A percentile compares a stretch with the other conserved stretches of the same genome.
phyloP scores from a whole-genome alignment of 1,140 invertebrate genomes.

The Oreohelix idahoensis region DNA sequence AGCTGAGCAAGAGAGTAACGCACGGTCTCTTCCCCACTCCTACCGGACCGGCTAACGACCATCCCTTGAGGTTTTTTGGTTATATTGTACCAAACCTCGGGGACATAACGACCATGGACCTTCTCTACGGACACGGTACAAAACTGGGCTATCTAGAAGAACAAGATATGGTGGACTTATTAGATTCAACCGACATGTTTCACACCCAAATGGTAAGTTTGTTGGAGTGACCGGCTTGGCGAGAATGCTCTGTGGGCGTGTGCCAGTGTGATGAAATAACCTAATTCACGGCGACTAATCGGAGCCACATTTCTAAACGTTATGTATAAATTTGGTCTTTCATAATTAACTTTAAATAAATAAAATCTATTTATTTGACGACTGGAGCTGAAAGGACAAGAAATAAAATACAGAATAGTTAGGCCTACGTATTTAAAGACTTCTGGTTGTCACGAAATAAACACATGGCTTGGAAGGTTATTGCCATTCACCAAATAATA shows the following conservation, averaged over 20 bases:
- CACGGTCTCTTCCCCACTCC: not conserved
- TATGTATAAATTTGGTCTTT: too few relatives aligned
- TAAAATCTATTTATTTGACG: too few relatives aligned
- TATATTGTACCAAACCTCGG: slow-evolving; percentile 48
- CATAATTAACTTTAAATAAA: too few relatives aligned
- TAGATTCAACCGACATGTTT: slow-evolving; percentile 60
- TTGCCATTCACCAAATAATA: too few relatives aligned
- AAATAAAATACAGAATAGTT: too few relatives aligned
- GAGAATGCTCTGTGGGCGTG: not conserved
- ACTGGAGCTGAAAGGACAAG: too few relatives aligned
- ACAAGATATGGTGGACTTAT: slow-evolving; percentile 57
- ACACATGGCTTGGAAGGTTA: too few relatives aligned
- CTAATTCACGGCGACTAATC: not conserved
- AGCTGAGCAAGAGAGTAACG: not conserved
- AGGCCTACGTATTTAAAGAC: too few relatives aligned
- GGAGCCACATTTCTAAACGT: too few relatives aligned
- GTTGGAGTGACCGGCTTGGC: too few relatives aligned
- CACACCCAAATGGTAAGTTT: slow-evolving; percentile 52
- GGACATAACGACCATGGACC: slow-evolving; percentile 67
- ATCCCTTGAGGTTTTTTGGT: slow-evolving; percentile 57
- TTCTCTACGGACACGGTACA: slow-evolving; percentile 66
- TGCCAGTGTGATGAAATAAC: not conserved
- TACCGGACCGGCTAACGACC: slow-evolving; percentile 46
- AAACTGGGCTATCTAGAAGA: slow-evolving; percentile 64
- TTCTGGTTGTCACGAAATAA: too few relatives aligned